Percentiles rank a stretch among this genome's conserved stretches.
Evolutionary conservation across 2,888 invertebrate species (phyloP).

Genomic region (Himalopsyche tibetana): DNA sequence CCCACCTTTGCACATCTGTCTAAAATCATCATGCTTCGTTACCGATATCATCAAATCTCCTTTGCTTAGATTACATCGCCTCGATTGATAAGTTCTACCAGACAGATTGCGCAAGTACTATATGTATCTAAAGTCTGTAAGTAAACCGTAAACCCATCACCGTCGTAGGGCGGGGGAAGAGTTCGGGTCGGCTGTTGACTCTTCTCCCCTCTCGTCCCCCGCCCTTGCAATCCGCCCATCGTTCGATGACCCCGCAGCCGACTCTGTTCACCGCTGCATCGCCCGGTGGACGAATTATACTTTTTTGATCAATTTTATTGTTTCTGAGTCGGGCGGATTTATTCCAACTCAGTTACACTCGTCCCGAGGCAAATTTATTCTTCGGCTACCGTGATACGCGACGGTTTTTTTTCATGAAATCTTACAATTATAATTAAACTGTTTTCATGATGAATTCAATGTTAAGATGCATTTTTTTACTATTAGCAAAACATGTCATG

Average conservation of each 20-base stretch:
- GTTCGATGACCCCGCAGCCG: slow-evolving; percentile 62
- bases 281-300: not conserved
- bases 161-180: slow-evolving; percentile 41
- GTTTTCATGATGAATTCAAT: too few relatives aligned
- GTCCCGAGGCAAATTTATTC: not conserved
- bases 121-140: slow-evolving; percentile 8
- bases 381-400: not conserved
- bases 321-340: not conserved
- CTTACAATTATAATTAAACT: too few relatives aligned
- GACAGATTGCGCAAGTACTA: slow-evolving; percentile 16
- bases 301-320: slow-evolving; percentile 10
- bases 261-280: slow-evolving; percentile 30
- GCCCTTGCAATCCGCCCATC: slow-evolving; percentile 13
- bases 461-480: too few relatives aligned
- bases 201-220: slow-evolving; percentile 37
- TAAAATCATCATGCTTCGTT: too few relatives aligned
- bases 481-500: too few relatives aligned
- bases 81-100: not conserved
- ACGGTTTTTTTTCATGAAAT: not conserved
- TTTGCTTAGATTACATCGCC: too few relatives aligned
- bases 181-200: slow-evolving; percentile 48
- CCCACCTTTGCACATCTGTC: too few relatives aligned
- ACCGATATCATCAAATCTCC: too few relatives aligned
- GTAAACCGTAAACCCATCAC: slow-evolving; percentile 13
- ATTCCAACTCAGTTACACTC: not conserved